phyloP scores from a whole-genome alignment of 37 sponge, comb jelly and placozoan species.

The Theonella swinhoei region DNA sequence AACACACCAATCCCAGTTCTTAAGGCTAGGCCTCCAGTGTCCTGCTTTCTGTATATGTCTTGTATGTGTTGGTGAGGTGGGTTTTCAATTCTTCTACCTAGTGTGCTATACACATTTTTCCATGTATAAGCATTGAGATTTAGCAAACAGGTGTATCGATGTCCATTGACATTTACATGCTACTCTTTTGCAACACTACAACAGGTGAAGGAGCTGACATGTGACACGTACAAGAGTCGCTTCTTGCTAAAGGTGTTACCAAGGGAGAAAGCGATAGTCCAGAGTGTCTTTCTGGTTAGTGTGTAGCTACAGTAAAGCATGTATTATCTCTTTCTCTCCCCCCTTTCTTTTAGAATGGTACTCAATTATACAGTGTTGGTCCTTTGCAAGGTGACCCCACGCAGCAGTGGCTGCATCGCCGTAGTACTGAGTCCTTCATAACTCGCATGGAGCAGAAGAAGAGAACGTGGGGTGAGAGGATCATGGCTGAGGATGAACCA shows the following conservation, averaged over 20 bases:
- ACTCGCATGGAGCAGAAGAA: slow-evolving; percentile 14
- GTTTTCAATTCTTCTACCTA: too few relatives aligned
- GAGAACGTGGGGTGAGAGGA: slow-evolving; percentile 16
- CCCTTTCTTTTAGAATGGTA: slow-evolving; percentile 14
- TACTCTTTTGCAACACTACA: too few relatives aligned
- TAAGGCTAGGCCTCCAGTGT: too few relatives aligned
- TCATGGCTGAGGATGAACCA: neutral
- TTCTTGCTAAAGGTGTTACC: slow-evolving; percentile 67
- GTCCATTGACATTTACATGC: too few relatives aligned
- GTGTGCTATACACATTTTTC: too few relatives aligned
- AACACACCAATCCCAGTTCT: too few relatives aligned
- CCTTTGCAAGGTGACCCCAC: slow-evolving; percentile 17
- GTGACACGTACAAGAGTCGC: slow-evolving; percentile 48
- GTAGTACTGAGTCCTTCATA: slow-evolving; percentile 39
- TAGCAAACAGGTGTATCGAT: too few relatives aligned
- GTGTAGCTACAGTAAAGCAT: neutral
- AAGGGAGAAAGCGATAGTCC: slow-evolving; percentile 58
- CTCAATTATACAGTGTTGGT: neutral
- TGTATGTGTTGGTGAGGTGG: too few relatives aligned
- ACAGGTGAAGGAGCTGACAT: slow-evolving; percentile 58
- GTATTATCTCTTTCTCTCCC: neutral
- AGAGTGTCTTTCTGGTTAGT: slow-evolving; percentile 46
- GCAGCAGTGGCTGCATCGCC: neutral
- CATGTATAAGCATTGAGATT: too few relatives aligned
- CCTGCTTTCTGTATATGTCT: too few relatives aligned